Conservation (phyloP, 2,888 invertebrate genomes). For the Polyploca ridens region DNA sequence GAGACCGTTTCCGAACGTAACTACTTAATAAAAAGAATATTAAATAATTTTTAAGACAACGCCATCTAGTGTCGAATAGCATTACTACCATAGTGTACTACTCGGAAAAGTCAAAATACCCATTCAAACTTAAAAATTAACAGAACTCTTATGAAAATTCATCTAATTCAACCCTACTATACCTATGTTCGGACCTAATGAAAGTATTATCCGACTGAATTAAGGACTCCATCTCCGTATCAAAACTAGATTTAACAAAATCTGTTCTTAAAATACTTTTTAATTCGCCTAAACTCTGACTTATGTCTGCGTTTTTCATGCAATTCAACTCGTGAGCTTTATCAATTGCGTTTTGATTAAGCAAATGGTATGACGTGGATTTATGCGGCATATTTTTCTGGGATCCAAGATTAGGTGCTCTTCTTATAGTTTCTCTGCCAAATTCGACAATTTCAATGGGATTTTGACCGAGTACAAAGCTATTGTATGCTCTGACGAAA, state of each 20-base stretch:
- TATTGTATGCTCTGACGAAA: constrained; percentile 90
- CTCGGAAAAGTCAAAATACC: constrained; percentile 3
- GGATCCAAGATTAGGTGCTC: constrained; percentile 87
- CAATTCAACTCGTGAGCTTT: constrained; percentile 54
- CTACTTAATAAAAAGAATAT: background rate
- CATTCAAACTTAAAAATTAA: constrained; percentile 13
- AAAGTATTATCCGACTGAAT: constrained; percentile 72
- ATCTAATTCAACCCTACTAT: constrained; percentile 52
- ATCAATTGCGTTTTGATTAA: constrained; percentile 36
- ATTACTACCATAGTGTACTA: background rate
- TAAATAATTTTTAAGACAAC: constrained; percentile 3
- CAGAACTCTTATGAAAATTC: constrained; percentile 27
- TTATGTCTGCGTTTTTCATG: constrained; percentile 49
- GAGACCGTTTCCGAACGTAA: constrained; percentile 15
- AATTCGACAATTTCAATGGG: constrained; percentile 91
- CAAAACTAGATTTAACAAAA: constrained; percentile 65
- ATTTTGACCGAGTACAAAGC: constrained; percentile 87
- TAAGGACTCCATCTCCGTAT: constrained; percentile 66
- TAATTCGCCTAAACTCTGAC: constrained; percentile 61
- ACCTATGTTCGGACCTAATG: constrained; percentile 64
- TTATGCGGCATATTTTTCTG: constrained; percentile 84
- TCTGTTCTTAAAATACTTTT: constrained; percentile 57
- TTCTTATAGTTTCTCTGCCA: constrained; percentile 88
- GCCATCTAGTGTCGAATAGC: constrained; percentile 4
- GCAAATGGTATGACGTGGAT: constrained; percentile 80